Evolutionary conservation across 1,140 invertebrate genomes (phyloP).

Genomic region (Drosophila trapezifrons): DNA sequence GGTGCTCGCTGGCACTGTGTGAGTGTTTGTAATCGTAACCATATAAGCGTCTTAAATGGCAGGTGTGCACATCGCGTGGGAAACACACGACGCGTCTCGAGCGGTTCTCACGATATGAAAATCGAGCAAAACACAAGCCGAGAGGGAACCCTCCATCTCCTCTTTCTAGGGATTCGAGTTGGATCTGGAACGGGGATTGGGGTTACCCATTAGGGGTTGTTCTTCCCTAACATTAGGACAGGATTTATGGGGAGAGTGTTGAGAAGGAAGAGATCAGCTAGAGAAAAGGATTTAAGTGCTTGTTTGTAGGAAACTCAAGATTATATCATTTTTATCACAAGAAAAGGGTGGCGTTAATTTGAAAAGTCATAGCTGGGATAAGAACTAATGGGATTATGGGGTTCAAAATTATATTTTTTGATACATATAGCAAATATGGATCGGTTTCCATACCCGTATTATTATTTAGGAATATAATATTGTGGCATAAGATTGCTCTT

Average conservation of each 20-base stretch:
- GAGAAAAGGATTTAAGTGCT: slow-evolving; percentile 12
- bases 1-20: slow-evolving; percentile 28
- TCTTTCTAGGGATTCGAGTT: slow-evolving; percentile 51
- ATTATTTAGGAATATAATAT: too few species aligned
- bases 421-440: neutral
- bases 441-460: too few species aligned
- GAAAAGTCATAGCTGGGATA: neutral
- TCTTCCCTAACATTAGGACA: slow-evolving; percentile 6
- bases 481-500: too few species aligned
- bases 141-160: slow-evolving; percentile 37
- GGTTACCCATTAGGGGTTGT: slow-evolving; percentile 30
- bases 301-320: slow-evolving; percentile 17
- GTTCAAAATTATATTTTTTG: neutral
- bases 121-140: slow-evolving; percentile 68
- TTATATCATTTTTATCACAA: neutral
- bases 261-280: neutral
- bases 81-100: slow-evolving; percentile 83
- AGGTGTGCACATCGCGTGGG: slow-evolving; percentile 84
- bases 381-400: slow-evolving; percentile 3
- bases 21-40: slow-evolving; percentile 79
- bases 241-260: slow-evolving; percentile 29
- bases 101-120: slow-evolving; percentile 84
- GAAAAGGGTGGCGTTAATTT: slow-evolving; percentile 3
- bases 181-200: slow-evolving; percentile 30
- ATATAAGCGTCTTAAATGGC: slow-evolving; percentile 83